These are phyloP conservation scores for Leucoptera coffeella DNA, from an alignment of 2,888 invertebrate genomes.

Conservation along the genomic window DNA sequence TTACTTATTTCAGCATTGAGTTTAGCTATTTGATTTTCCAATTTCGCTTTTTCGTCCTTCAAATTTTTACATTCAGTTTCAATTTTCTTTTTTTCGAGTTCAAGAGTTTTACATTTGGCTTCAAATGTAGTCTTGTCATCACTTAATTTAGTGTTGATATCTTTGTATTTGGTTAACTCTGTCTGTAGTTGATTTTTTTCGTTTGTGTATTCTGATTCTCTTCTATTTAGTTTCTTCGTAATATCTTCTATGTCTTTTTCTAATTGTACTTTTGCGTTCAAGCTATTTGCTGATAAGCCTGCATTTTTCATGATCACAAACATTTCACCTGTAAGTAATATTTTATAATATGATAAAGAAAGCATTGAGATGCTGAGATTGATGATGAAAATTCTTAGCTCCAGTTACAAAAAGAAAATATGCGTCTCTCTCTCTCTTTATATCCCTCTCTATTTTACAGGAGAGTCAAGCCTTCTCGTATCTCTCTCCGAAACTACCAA, in stretches of 20 bases:
- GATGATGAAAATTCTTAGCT: no score
- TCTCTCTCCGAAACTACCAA: no score
- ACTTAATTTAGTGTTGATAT: conserved; percentile 37
- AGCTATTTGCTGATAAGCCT: conserved; percentile 43
- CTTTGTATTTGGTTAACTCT: conserved; percentile 46
- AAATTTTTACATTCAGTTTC: conserved; percentile 43
- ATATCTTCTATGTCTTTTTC: conserved; percentile 50
- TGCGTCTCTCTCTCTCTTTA: no score
- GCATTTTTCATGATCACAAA: conserved; percentile 56
- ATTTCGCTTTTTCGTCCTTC: conserved; percentile 58
- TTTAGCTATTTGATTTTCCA: conserved; percentile 55
- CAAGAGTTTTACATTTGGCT: conserved; percentile 22
- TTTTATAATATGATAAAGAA: no score
- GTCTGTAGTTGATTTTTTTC: conserved; percentile 44
- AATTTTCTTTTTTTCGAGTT: conserved; percentile 31
- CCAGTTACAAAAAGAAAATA: no score
- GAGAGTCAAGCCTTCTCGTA: no score
- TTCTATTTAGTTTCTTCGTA: conserved; percentile 38
- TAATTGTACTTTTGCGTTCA: conserved; percentile 33
- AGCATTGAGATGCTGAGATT: no score
- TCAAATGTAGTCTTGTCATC: conserved; percentile 29
- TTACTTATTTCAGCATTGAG: conserved; percentile 56
- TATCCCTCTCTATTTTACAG: no score
- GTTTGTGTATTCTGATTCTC: conserved; percentile 43
- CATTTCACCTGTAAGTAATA: conserved; percentile 43